These are phyloP conservation scores for Myocastor coypus DNA, from an alignment of 2,113 vertebrate species.

Conservation along the genomic window DNA sequence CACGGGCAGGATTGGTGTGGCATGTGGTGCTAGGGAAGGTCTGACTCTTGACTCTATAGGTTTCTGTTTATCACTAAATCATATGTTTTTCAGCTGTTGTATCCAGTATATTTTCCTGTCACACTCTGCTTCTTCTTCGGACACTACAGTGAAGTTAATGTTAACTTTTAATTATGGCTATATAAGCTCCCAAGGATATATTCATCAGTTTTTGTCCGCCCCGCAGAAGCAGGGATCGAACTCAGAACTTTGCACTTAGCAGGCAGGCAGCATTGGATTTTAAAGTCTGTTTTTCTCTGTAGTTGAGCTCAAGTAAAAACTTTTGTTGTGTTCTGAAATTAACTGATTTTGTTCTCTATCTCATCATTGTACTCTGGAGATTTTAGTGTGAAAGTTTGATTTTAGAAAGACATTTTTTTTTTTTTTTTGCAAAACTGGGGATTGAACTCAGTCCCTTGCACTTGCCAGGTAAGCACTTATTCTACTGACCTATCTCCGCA, in stretches of 20 bases:
- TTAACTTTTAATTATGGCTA: neutral
- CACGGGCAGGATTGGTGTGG: too few relatives aligned
- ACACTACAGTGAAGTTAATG: neutral
- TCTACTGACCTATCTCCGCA: too few relatives aligned
- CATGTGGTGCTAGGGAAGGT: too few relatives aligned
- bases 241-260: too few relatives aligned
- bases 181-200: neutral
- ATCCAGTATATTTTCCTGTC: neutral
- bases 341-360: neutral
- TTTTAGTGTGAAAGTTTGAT: neutral
- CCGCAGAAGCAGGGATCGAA: too few relatives aligned
- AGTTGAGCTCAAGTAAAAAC: neutral
- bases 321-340: neutral
- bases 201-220: neutral
- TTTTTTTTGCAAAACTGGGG: too few relatives aligned
- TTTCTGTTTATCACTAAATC: neutral
- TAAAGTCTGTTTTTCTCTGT: neutral
- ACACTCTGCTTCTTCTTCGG: neutral
- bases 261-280: neutral
- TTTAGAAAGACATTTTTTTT: too few relatives aligned
- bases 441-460: too few relatives aligned
- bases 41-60: neutral
- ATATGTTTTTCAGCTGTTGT: neutral
- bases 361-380: neutral
- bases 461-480: too few relatives aligned